Evolutionary conservation across 2,888 invertebrate species (phyloP).

Genomic region (Nineta flava): DNA sequence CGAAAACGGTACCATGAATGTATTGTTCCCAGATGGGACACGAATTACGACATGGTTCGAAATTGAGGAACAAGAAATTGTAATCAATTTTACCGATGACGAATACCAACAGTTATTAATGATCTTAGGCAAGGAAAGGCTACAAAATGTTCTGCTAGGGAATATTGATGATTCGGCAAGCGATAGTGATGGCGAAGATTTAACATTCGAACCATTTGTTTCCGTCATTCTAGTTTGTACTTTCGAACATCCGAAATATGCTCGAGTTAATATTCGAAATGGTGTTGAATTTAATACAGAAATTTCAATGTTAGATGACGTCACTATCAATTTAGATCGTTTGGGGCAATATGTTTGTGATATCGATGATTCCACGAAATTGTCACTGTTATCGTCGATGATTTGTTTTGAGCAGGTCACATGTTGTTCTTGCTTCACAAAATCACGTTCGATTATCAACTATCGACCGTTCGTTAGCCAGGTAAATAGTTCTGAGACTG

Average conservation of each 20-base stretch:
- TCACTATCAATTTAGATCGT: conserved; percentile 15
- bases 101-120: conserved; percentile 10
- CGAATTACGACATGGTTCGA: conserved; percentile 18
- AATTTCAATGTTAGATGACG: conserved; percentile 19
- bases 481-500: conserved; percentile 9
- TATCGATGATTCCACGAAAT: no score
- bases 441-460: not conserved
- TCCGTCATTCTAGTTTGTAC: conserved; percentile 19
- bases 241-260: conserved; percentile 35
- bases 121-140: not conserved
- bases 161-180: no score
- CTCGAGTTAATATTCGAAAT: conserved; percentile 30
- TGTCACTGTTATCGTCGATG: no score
- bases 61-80: conserved; percentile 18
- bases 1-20: not conserved
- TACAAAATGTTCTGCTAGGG: no score
- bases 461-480: not conserved
- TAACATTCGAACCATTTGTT: conserved; percentile 20
- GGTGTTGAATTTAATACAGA: conserved; percentile 20
- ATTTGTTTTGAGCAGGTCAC: not conserved
- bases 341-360: not conserved
- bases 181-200: no score
- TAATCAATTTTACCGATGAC: conserved; percentile 20
- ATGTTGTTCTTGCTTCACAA: not conserved
- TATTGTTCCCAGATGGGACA: conserved; percentile 18